phyloP scores from a whole-genome alignment of 1,140 invertebrate genomes.

The Drusus annulatus region DNA sequence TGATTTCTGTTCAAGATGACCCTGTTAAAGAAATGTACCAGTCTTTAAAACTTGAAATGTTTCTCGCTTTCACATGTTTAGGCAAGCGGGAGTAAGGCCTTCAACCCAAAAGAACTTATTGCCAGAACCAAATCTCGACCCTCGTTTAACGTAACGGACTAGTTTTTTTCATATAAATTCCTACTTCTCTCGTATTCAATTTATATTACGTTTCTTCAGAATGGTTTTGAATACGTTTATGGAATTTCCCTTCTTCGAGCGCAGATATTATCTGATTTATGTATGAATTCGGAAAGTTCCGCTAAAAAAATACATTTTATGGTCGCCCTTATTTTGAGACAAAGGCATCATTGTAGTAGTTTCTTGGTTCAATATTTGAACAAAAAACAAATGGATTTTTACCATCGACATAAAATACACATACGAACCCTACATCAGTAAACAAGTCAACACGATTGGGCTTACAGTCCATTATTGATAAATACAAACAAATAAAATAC shows the following conservation, averaged over 20 bases:
- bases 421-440: too few species aligned
- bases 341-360: not conserved
- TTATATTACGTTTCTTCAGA: constrained; percentile 31
- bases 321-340: constrained; percentile 11
- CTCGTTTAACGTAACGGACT: constrained; percentile 32
- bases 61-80: not conserved
- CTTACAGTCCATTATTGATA: too few species aligned
- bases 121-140: constrained; percentile 39
- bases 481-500: too few species aligned
- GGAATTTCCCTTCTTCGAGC: not conserved
- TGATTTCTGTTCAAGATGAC: too few species aligned
- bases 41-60: too few species aligned
- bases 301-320: not conserved
- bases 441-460: too few species aligned
- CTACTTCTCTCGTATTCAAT: constrained; percentile 31
- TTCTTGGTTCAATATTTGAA: not conserved
- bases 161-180: constrained; percentile 40
- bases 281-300: not conserved
- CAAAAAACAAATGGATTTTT: too few species aligned
- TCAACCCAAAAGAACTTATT: constrained; percentile 23
- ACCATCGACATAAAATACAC: too few species aligned
- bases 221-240: constrained; percentile 38
- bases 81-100: not conserved
- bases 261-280: constrained; percentile 20
- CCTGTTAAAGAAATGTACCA: too few species aligned